Evolutionary conservation across 1,140 invertebrate genomes (phyloP).

Genomic region (Adoxophyes honmai): DNA sequence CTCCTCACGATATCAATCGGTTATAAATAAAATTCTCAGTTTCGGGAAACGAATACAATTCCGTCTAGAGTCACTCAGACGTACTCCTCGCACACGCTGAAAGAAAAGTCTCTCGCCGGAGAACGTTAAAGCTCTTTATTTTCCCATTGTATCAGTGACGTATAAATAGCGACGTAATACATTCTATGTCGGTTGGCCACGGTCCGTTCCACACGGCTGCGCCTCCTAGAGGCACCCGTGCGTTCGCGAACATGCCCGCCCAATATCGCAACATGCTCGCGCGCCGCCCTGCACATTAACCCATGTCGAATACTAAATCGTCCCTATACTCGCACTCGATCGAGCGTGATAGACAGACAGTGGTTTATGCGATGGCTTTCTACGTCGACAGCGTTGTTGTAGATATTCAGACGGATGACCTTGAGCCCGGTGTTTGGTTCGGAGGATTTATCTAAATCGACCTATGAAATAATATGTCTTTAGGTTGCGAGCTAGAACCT

Average conservation of each 20-base stretch:
- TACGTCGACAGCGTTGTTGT: background rate
- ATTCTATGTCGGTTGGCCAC: background rate
- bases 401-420: background rate
- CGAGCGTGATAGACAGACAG: background rate
- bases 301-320: constrained; percentile 5
- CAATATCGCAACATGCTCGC: constrained; percentile 44
- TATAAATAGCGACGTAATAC: constrained; percentile 13
- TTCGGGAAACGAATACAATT: no score
- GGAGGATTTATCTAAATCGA: no score
- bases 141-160: constrained; percentile 12
- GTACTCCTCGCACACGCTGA: background rate
- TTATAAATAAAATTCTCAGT: no score
- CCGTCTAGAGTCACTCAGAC: no score
- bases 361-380: constrained; percentile 4
- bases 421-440: no score
- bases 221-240: constrained; percentile 41
- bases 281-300: constrained; percentile 6
- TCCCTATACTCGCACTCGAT: background rate
- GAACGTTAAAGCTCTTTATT: background rate
- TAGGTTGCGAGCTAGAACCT: no score
- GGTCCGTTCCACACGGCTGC: constrained; percentile 33
- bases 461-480: no score
- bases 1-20: no score
- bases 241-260: constrained; percentile 50
- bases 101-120: background rate